Evolutionary conservation across 1,140 invertebrate species (phyloP), one percentile per base, ranked within the genome.

Genomic region (Leptoteleia sp.): DNA sequence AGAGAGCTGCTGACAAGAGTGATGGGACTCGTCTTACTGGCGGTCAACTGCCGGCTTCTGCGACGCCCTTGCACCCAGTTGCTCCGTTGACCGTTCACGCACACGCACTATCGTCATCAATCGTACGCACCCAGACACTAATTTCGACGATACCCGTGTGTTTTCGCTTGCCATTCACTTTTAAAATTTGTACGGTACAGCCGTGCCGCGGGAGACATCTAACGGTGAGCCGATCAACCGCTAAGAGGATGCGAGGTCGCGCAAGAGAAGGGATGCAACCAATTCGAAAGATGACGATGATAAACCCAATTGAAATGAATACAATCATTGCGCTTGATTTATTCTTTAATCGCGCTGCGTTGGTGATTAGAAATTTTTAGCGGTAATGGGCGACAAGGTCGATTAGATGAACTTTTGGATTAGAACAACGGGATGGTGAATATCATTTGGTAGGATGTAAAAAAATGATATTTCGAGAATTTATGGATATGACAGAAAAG

Each of bases 151-250:
- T 17, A 59, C 35, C 42, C 15, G 47, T 33, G 19, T 62, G 71
- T 72, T 80, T 80, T 81, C 68, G 61, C 78, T 55, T 76, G 64
- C 73, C 73, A 79, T 80, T 80, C 78, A 76, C 70, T 80, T 80
- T 80, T 81, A 45, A 79, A 81, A 79, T 81, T 76, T 78, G 75
- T 82, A 81, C 81, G 64, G 54, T 72, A 40, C 47, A 22, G 15
- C 3, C 38, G 15, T 15, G 16, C 0, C 0, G 3, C 37, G 12
- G 0, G 48, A 11, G 71, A 75, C 71, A 75, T 61, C 71, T 75
- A 19, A 0, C 27, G 59, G 50, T 3, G 11, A 4, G 1, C 5
- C 7, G 15, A 7, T 3, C 1, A 27, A 47, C 12, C 12, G 9
- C 33, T 15, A 3, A 16, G 37, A 45, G 42, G 40, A 35, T 33